phyloP scores from a whole-genome alignment of 2,797 vertebrate species.

The Stomatorhinus walkeri region DNA sequence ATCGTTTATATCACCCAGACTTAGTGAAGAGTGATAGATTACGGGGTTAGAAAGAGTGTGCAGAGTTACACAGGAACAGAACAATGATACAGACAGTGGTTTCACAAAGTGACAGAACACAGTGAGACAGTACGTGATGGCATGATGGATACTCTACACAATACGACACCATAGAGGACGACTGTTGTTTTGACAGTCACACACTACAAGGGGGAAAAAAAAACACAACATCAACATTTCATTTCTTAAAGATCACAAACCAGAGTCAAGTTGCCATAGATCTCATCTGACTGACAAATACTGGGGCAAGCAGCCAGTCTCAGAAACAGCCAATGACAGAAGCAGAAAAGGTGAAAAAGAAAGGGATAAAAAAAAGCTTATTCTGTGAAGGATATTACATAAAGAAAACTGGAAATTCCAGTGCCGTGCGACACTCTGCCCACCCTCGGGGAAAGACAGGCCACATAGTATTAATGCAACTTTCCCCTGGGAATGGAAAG shows the following conservation, averaged over 20 bases:
- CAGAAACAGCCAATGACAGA: background rate
- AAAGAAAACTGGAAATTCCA: slow-evolving; percentile 3
- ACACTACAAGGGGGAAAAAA: background rate
- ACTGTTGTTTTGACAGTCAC: background rate
- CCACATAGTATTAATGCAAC: background rate
- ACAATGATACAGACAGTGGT: background rate
- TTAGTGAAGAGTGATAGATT: background rate
- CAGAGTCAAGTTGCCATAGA: background rate
- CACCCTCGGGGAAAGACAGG: background rate
- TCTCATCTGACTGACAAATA: background rate
- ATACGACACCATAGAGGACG: background rate
- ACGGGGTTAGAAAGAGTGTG: background rate
- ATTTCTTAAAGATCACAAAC: background rate
- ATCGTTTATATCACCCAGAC: background rate
- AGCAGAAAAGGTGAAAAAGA: slow-evolving; percentile 4
- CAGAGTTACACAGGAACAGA: background rate
- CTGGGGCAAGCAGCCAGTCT: background rate
- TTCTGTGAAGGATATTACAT: background rate
- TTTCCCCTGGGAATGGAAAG: background rate
- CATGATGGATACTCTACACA: background rate
- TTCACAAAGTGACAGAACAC: background rate
- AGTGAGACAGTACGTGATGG: background rate
- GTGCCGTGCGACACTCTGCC: background rate
- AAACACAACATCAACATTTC: background rate
- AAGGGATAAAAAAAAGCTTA: background rate